A percentile compares a stretch with the other conserved stretches of the same genome.
These are phyloP conservation scores for Pimephales promelas DNA, from an alignment of 2,113 vertebrate genomes.

Conservation along the genomic window DNA sequence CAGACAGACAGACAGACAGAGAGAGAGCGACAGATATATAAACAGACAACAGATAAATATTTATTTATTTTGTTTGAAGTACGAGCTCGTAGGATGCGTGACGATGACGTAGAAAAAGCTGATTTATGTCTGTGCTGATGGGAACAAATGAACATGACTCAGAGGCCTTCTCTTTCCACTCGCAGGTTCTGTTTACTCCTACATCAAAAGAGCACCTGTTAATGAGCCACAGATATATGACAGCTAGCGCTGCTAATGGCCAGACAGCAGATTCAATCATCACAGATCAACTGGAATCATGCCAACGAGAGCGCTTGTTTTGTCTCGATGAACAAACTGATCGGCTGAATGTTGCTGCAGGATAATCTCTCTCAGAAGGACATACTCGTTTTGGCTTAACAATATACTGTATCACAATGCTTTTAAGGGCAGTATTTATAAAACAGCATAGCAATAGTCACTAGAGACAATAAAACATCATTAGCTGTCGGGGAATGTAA, in stretches of 20 bases:
- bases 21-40: not conserved
- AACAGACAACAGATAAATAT: too few species aligned
- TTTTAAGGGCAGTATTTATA: not conserved
- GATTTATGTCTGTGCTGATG: constrained; percentile 31
- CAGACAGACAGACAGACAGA: not conserved
- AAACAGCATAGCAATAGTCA: not conserved
- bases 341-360: not conserved
- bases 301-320: not conserved
- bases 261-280: constrained; percentile 3
- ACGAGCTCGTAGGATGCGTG: not conserved
- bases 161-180: constrained; percentile 33
- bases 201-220: constrained; percentile 31
- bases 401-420: not conserved
- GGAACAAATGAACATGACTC: constrained; percentile 32
- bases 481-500: not conserved
- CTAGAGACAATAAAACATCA: constrained; percentile 13
- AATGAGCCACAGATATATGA: constrained; percentile 30
- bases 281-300: not conserved
- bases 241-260: constrained; percentile 9
- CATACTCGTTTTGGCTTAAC: not conserved
- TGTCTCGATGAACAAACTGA: not conserved
- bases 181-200: not conserved
- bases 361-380: not conserved
- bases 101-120: constrained; percentile 20
- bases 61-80: too few species aligned